These are phyloP conservation scores for Oplegnathus fasciatus DNA, from an alignment of 2,113 vertebrate species.

Conservation along the genomic window DNA sequence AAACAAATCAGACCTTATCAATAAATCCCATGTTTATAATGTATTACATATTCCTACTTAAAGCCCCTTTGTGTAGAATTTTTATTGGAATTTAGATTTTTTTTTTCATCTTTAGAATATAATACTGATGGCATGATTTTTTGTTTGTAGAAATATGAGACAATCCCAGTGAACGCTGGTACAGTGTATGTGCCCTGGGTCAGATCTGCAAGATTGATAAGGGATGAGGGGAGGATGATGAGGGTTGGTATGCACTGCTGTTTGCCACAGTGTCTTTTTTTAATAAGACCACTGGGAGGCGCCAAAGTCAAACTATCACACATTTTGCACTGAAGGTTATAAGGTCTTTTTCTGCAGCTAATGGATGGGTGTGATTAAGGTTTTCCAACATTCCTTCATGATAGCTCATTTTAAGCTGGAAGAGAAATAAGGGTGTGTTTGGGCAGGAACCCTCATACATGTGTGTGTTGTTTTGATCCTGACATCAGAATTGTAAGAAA, in stretches of 20 bases:
- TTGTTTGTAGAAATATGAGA: neutral
- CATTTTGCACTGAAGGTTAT: neutral
- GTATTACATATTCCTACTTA: neutral
- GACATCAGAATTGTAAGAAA: too few species aligned
- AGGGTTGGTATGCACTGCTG: too few species aligned
- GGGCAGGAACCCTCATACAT: neutral
- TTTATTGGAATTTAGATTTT: neutral
- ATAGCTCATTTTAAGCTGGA: too few species aligned
- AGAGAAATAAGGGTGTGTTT: neutral
- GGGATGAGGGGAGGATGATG: too few species aligned
- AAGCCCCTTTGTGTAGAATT: too few species aligned
- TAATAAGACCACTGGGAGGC: neutral
- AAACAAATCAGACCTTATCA: neutral
- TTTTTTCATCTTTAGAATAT: too few species aligned
- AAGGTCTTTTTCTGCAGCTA: neutral
- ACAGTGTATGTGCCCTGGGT: neutral
- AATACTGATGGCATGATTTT: too few species aligned
- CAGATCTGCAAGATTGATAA: neutral
- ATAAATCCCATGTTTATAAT: neutral
- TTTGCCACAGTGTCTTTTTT: neutral
- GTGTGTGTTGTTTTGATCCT: too few species aligned
- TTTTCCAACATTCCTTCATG: neutral
- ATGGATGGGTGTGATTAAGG: neutral
- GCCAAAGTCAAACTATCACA: neutral
- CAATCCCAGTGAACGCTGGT: neutral